Conservation (phyloP, 2,797 vertebrate genomes). For the Chiroxiphia lanceolata region DNA sequence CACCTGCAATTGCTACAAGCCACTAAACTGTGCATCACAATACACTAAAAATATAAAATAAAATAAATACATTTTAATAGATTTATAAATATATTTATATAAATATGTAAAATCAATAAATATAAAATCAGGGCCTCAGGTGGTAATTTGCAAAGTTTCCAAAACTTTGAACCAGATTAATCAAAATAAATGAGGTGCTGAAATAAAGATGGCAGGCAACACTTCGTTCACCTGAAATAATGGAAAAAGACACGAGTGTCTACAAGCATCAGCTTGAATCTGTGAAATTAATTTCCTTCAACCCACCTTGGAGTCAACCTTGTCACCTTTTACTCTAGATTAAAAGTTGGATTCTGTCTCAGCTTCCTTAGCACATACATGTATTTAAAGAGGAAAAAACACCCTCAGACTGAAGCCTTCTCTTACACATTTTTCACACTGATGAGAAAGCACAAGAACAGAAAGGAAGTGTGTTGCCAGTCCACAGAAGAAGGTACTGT, state of each 20-base stretch:
- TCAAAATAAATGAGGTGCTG: background rate
- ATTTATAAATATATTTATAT: background rate
- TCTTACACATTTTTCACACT: background rate
- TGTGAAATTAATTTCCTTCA: background rate
- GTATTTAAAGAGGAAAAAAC: background rate
- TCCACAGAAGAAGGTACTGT: background rate
- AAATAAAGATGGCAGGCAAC: background rate
- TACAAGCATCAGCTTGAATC: background rate
- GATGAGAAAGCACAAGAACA: background rate
- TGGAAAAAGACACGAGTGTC: background rate
- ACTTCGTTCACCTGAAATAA: slow-evolving; percentile 1
- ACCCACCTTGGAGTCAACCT: background rate
- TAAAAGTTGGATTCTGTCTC: background rate
- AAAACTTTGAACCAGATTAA: background rate
- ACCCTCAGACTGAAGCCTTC: background rate
- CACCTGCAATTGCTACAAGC: background rate
- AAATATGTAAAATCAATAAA: background rate
- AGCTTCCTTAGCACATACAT: background rate
- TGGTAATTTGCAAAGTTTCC: background rate
- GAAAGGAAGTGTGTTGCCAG: background rate
- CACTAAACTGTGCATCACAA: background rate
- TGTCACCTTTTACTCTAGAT: background rate
- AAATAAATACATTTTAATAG: background rate
- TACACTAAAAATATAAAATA: background rate
- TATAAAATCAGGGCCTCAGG: background rate